Percentiles rank a stretch among this genome's conserved stretches.
These are phyloP conservation scores for Hepsetus odoe DNA, from an alignment of 2,113 vertebrate genomes.

Conservation along the genomic window DNA sequence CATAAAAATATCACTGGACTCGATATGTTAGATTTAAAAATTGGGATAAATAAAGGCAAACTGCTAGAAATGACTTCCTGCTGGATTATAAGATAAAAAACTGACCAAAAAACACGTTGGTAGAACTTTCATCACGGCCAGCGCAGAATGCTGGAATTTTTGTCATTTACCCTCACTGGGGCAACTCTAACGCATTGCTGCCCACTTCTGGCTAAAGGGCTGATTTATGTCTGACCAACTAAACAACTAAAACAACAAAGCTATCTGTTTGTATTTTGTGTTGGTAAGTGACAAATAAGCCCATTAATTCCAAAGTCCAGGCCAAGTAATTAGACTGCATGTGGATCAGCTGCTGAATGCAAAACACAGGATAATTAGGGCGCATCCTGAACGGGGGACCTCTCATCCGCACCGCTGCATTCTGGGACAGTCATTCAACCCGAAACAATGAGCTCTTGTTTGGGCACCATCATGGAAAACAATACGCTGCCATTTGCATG, in stretches of 20 bases:
- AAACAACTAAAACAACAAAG: background rate
- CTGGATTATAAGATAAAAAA: too few relatives aligned
- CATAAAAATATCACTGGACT: too few relatives aligned
- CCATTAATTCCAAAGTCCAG: conserved; percentile 2
- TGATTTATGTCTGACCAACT: background rate
- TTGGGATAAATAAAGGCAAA: too few relatives aligned
- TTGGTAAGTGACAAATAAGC: background rate
- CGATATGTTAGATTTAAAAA: too few relatives aligned
- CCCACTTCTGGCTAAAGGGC: background rate
- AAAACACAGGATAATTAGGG: conserved; percentile 33
- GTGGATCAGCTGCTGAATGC: conserved; percentile 32
- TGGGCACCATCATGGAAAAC: conserved; percentile 24
- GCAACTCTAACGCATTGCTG: background rate
- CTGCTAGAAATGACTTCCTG: too few relatives aligned
- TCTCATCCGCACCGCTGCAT: conserved; percentile 39
- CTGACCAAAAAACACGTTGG: too few relatives aligned
- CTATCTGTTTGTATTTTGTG: background rate
- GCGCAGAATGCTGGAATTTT: too few relatives aligned
- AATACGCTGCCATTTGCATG: conserved; percentile 29
- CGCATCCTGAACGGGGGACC: conserved; percentile 6
- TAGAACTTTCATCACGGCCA: too few relatives aligned
- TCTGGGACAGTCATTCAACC: conserved; percentile 41
- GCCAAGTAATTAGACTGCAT: conserved; percentile 15
- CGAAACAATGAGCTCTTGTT: conserved; percentile 55
- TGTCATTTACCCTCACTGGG: background rate